phyloP scores from a whole-genome alignment of 2,797 vertebrate species.

The Crenuchus spilurus region DNA sequence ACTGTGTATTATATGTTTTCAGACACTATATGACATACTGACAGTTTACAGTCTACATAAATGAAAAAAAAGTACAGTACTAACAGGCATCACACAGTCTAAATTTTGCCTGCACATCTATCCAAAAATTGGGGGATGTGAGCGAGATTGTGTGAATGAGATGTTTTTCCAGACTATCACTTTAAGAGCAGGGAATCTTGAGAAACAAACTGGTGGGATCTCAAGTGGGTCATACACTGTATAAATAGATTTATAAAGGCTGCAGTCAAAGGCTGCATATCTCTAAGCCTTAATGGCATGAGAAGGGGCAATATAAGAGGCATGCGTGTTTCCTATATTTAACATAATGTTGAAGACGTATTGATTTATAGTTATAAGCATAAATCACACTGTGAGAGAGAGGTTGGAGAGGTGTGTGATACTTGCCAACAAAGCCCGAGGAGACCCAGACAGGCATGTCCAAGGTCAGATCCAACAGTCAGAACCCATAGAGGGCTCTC shows the following conservation, averaged over 20 bases:
- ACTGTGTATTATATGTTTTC: no score
- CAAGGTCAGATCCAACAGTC: slow-evolving; percentile 20
- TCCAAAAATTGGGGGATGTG: no score
- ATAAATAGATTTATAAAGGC: background rate
- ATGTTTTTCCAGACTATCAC: background rate
- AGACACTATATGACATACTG: no score
- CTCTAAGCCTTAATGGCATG: background rate
- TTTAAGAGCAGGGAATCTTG: background rate
- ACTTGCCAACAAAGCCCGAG: background rate
- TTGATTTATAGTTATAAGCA: slow-evolving; percentile 66
- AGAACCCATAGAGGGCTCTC: slow-evolving; percentile 56
- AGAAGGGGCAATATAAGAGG: background rate
- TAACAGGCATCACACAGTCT: no score
- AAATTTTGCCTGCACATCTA: no score
- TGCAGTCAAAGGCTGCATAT: background rate
- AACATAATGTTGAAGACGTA: slow-evolving; percentile 66
- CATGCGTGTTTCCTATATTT: slow-evolving; percentile 64
- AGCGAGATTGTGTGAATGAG: slow-evolving; percentile 30
- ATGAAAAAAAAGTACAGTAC: no score
- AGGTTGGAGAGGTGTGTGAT: background rate
- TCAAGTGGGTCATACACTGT: background rate
- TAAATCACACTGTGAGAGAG: slow-evolving; percentile 61
- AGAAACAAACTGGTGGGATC: background rate
- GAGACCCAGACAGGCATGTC: background rate
- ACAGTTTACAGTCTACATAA: no score